These are phyloP conservation scores for Eospalax fontanierii DNA, from an alignment of 2,797 vertebrate species.

Conservation along the genomic window DNA sequence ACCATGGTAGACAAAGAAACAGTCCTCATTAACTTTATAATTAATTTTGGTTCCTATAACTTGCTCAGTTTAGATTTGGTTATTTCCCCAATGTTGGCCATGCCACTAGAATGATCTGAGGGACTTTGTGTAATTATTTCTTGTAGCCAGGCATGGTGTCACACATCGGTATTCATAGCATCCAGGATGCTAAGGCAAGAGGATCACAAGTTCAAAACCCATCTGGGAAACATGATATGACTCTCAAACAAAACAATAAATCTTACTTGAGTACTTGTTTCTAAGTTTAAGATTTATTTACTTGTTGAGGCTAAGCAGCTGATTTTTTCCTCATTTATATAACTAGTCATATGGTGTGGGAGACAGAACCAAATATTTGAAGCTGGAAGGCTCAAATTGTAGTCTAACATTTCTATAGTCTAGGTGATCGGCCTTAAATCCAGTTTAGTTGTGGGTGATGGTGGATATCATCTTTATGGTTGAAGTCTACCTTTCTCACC, in stretches of 20 bases:
- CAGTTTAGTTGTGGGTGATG: neutral
- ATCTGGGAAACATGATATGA: neutral
- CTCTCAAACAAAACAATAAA: neutral
- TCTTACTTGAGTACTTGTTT: constrained; percentile 12
- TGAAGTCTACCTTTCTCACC: neutral
- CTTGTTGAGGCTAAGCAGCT: constrained; percentile 19
- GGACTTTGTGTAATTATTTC: neutral
- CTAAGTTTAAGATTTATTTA: constrained; percentile 16
- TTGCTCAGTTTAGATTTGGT: neutral
- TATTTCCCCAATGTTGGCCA: constrained; percentile 14
- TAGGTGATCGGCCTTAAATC: constrained; percentile 38
- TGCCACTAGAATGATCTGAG: neutral
- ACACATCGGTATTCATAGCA: neutral
- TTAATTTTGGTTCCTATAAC: constrained; percentile 29
- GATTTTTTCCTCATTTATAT: constrained; percentile 52
- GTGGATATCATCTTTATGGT: neutral
- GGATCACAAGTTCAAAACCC: neutral
- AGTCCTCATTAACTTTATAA: neutral
- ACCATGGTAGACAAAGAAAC: neutral
- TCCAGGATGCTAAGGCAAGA: neutral
- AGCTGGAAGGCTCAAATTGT: constrained; percentile 23
- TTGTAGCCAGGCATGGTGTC: neutral
- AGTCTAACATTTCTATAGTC: constrained; percentile 1
- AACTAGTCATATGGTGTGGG: neutral
- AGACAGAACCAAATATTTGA: constrained; percentile 18